phyloP scores from a whole-genome alignment of 2,797 vertebrate genomes.

The Leucoraja ocellata region DNA sequence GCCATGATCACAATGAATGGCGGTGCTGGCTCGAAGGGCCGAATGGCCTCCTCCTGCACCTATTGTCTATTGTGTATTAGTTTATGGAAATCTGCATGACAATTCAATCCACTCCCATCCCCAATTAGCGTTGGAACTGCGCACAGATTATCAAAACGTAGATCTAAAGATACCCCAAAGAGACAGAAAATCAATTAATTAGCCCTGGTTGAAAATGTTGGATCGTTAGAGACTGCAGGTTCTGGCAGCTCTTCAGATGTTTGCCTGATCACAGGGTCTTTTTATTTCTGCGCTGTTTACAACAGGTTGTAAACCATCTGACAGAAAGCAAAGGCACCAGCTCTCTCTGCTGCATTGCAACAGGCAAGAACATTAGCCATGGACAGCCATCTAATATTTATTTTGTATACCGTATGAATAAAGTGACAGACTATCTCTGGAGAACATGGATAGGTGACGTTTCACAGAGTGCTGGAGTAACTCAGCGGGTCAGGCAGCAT shows the following conservation, averaged over 20 bases:
- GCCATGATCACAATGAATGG: too few relatives aligned
- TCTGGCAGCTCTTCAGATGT: not conserved
- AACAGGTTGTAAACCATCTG: conserved; percentile 8
- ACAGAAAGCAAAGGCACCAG: not conserved
- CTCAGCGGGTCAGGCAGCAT: too few relatives aligned
- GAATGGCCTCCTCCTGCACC: too few relatives aligned
- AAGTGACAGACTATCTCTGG: not conserved
- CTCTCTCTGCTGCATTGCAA: not conserved
- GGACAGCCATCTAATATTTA: not conserved
- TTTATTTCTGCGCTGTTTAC: not conserved
- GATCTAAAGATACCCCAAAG: not conserved
- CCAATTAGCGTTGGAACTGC: not conserved
- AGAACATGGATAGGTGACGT: too few relatives aligned
- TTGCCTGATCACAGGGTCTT: not conserved
- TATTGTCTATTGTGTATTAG: too few relatives aligned
- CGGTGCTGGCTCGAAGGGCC: too few relatives aligned
- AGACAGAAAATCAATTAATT: not conserved
- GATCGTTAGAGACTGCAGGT: not conserved
- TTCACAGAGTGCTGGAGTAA: too few relatives aligned
- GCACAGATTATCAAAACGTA: not conserved
- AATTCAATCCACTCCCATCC: not conserved
- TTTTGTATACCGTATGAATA: not conserved
- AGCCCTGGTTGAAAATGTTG: not conserved
- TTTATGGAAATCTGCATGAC: not conserved
- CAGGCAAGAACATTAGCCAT: not conserved